phyloP scores from a whole-genome alignment of 2,797 vertebrate species.

The Alauda arvensis region DNA sequence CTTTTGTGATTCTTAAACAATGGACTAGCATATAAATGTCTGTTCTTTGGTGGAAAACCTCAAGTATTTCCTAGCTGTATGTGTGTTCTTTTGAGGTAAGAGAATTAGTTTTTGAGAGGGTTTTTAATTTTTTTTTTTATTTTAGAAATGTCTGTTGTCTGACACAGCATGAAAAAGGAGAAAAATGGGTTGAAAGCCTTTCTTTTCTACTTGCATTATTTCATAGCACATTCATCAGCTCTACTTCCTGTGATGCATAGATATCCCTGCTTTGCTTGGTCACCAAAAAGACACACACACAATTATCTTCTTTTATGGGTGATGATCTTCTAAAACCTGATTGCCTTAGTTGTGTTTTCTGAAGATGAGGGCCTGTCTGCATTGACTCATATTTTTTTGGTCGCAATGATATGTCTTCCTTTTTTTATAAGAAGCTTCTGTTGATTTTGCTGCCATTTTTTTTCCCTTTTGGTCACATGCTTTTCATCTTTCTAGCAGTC shows the following conservation, averaged over 20 bases:
- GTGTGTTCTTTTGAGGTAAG: neutral
- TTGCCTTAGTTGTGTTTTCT: slow-evolving; percentile 8
- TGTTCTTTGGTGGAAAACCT: neutral
- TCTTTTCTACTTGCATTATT: neutral
- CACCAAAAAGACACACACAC: neutral
- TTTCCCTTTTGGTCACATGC: neutral
- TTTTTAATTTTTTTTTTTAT: neutral
- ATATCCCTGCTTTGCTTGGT: neutral
- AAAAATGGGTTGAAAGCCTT: neutral
- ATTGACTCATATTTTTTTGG: neutral
- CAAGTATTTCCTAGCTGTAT: neutral
- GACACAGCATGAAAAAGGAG: neutral
- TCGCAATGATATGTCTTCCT: neutral
- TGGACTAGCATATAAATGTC: neutral
- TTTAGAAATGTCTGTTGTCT: neutral
- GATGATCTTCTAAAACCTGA: neutral
- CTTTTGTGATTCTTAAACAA: neutral
- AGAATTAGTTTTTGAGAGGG: neutral
- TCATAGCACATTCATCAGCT: neutral
- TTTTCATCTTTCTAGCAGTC: neutral
- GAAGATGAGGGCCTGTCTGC: slow-evolving; percentile 1
- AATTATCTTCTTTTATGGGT: neutral
- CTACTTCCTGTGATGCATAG: neutral
- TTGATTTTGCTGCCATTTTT: neutral
- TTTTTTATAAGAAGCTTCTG: neutral